A percentile compares a stretch with the other conserved stretches of the same genome.
These are phyloP conservation scores for Acrobeloides nanus DNA, from an alignment of 2,888 invertebrate species.

Conservation along the genomic window DNA sequence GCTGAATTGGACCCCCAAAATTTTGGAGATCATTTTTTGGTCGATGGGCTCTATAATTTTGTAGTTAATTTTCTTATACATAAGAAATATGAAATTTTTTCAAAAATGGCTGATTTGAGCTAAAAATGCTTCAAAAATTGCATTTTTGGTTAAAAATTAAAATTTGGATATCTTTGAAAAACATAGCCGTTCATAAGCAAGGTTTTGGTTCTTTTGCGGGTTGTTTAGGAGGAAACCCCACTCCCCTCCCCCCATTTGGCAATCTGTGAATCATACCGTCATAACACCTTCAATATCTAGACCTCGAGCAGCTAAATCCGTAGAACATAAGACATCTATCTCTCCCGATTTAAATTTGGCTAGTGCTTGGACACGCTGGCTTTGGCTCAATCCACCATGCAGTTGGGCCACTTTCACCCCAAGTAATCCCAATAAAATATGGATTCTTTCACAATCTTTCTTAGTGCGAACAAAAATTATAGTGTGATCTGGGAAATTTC, in stretches of 20 bases:
- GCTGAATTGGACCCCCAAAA: too few species aligned
- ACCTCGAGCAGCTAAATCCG: constrained; percentile 86
- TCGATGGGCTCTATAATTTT: too few species aligned
- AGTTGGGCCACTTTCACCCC: constrained; percentile 77
- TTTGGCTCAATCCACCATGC: constrained; percentile 91
- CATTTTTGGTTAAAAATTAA: too few species aligned
- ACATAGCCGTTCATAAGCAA: too few species aligned
- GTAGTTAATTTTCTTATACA: too few species aligned
- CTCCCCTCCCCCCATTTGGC: not conserved
- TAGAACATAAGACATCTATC: constrained; percentile 69
- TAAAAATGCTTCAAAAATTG: too few species aligned
- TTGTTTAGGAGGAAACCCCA: too few species aligned
- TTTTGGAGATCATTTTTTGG: not conserved
- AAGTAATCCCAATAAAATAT: constrained; percentile 79
- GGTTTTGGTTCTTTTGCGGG: too few species aligned
- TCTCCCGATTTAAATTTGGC: constrained; percentile 43
- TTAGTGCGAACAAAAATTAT: constrained; percentile 96
- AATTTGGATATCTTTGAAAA: too few species aligned
- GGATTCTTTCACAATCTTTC: constrained; percentile 83
- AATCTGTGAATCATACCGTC: constrained; percentile 66
- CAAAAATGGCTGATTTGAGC: too few species aligned
- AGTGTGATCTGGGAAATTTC: constrained; percentile 81
- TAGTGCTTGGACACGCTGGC: constrained; percentile 59
- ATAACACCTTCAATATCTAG: constrained; percentile 92
- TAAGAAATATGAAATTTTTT: too few species aligned